phyloP scores from a whole-genome alignment of 23 tunicate species.

The Oikopleura dioica region DNA sequence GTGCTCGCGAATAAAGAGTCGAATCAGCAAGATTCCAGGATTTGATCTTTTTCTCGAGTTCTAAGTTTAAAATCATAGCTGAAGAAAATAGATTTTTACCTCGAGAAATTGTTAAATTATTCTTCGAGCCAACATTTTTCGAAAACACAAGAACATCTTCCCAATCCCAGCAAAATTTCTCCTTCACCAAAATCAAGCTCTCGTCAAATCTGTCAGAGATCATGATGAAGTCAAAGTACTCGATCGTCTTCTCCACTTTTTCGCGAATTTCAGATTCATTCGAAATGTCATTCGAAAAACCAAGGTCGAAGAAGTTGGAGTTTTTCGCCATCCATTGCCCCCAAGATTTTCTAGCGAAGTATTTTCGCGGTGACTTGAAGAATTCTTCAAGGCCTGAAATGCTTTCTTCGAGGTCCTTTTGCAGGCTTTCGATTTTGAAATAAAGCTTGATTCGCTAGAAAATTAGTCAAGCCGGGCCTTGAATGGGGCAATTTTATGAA shows the following conservation, averaged over 20 bases:
- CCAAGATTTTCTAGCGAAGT: not conserved
- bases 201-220: not conserved
- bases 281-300: not conserved
- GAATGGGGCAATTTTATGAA: not conserved
- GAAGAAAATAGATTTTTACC: too few relatives aligned
- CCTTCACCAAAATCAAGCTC: not conserved
- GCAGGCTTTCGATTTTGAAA: too few relatives aligned
- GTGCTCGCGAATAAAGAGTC: too few relatives aligned
- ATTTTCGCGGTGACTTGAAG: not conserved
- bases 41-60: too few relatives aligned
- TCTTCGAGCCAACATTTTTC: too few relatives aligned
- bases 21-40: too few relatives aligned
- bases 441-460: too few relatives aligned
- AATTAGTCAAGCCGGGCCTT: not conserved
- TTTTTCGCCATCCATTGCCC: not conserved
- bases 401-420: too few relatives aligned
- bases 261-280: not conserved
- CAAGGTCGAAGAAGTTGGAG: not conserved
- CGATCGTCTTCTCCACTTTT: not conserved
- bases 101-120: too few relatives aligned
- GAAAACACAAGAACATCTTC: not conserved
- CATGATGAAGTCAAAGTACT: slow-evolving; percentile 4
- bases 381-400: not conserved
- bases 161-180: not conserved
- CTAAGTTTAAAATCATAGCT: too few relatives aligned